These are phyloP conservation scores for Microtus richardsoni DNA, from an alignment of 2,113 vertebrate species.

Conservation along the genomic window DNA sequence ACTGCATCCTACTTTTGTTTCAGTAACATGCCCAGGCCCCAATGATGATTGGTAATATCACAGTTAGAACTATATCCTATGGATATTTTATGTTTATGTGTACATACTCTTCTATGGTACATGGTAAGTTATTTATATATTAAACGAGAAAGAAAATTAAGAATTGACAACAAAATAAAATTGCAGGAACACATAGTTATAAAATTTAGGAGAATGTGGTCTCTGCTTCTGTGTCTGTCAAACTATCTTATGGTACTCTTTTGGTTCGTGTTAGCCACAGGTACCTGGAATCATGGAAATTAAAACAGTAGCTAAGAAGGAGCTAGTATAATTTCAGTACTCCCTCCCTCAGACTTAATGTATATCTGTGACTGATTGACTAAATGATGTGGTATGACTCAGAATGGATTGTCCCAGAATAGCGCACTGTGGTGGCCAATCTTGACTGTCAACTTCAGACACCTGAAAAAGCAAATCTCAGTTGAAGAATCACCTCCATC, in stretches of 20 bases:
- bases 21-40: not conserved
- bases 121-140: not conserved
- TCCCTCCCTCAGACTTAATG: not conserved
- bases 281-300: not conserved
- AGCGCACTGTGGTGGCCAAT: accelerated
- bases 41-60: not conserved
- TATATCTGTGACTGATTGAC: not conserved
- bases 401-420: not conserved
- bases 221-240: not conserved
- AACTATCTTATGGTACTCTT: not conserved
- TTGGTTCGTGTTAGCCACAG: not conserved
- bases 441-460: not conserved
- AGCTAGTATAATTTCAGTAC: not conserved
- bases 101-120: not conserved
- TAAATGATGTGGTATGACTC: not conserved
- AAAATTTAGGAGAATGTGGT: not conserved
- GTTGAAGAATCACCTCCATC: not conserved
- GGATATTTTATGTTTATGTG: not conserved
- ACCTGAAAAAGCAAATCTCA: not conserved
- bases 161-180: not conserved
- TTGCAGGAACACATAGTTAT: not conserved
- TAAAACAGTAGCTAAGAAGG: not conserved
- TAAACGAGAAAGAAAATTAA: not conserved
- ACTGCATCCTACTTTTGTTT: not conserved
- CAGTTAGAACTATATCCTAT: not conserved